phyloP scores from a whole-genome alignment of 2,113 vertebrate species.

The Myrmophylax atrothorax region DNA sequence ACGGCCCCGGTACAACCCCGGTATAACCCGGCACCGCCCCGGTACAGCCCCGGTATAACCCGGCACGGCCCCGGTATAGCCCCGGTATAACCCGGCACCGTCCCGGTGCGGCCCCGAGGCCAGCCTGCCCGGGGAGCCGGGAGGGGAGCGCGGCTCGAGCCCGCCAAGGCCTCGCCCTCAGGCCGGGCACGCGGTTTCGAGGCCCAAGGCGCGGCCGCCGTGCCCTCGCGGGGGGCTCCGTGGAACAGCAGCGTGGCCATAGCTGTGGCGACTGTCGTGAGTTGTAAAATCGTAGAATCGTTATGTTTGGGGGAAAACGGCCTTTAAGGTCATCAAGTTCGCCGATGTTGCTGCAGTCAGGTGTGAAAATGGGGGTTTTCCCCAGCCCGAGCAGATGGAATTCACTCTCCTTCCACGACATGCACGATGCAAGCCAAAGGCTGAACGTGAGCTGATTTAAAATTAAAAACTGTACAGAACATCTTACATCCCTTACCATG shows the following conservation, averaged over 20 bases:
- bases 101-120: no score
- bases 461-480: no score
- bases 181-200: no score
- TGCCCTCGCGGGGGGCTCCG: accelerated
- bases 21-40: no score
- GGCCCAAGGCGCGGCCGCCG: no score
- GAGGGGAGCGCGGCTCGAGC: neutral
- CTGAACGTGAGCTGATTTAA: neutral
- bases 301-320: neutral
- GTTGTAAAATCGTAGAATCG: accelerated
- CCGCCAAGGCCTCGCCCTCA: no score
- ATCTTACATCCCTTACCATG: neutral
- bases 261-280: accelerated
- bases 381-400: slow-evolving; percentile 19
- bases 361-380: slow-evolving; percentile 27
- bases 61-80: no score
- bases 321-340: accelerated
- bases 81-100: no score
- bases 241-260: accelerated
- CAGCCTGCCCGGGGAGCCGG: no score
- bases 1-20: no score
- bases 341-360: slow-evolving; percentile 35
- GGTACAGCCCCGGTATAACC: no score
- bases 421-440: neutral
- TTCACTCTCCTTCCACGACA: slow-evolving; percentile 23